Percentiles rank a stretch among this genome's conserved stretches.
Evolutionary conservation across 2,113 vertebrate species (phyloP).

Genomic region (Prunella himalayana): DNA sequence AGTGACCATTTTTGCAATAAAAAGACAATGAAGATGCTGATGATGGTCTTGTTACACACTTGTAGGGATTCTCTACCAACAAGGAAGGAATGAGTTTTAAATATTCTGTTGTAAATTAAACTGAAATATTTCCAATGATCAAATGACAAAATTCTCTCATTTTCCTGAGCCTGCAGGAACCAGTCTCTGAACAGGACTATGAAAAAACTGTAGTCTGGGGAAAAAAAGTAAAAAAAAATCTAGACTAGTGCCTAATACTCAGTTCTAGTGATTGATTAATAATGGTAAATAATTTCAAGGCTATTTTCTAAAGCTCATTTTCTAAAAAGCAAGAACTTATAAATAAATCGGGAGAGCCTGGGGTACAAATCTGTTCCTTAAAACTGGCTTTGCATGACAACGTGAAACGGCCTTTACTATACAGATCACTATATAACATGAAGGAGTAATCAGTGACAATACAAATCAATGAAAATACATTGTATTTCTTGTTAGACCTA

Average conservation of each 20-base stretch:
- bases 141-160: background rate
- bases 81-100: background rate
- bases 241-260: background rate
- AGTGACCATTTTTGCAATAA: background rate
- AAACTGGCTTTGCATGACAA: slow-evolving; percentile 78
- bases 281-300: slow-evolving; percentile 22
- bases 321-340: background rate
- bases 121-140: background rate
- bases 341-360: background rate
- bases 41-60: background rate
- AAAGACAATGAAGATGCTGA: background rate
- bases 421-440: slow-evolving; percentile 57
- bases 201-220: background rate
- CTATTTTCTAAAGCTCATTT: background rate
- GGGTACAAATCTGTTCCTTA: slow-evolving; percentile 68
- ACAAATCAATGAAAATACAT: slow-evolving; percentile 73
- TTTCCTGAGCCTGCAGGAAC: background rate
- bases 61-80: background rate
- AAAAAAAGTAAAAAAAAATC: background rate
- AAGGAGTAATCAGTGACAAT: slow-evolving; percentile 54
- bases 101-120: background rate
- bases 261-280: background rate
- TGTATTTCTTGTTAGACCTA: slow-evolving; percentile 69
- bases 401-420: slow-evolving; percentile 65
- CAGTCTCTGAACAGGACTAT: background rate